Conservation (phyloP, 2,113 vertebrate genomes). For the Ictalurus furcatus region DNA sequence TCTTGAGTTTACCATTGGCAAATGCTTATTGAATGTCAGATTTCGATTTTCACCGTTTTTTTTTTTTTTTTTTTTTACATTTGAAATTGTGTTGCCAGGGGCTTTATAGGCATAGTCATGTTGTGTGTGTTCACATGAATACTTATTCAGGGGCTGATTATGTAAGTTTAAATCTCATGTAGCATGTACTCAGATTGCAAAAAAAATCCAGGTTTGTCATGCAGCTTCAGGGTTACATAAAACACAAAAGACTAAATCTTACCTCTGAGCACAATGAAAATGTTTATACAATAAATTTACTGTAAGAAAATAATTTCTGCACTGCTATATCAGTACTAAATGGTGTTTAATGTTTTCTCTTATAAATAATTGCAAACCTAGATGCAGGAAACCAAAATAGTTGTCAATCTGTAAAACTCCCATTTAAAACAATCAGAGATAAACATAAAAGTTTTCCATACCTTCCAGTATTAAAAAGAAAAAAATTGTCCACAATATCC, state of each 20-base stretch:
- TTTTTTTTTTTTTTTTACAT: neutral
- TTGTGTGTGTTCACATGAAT: neutral
- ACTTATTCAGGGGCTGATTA: neutral
- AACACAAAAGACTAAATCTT: neutral
- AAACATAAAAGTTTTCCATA: conserved; percentile 3
- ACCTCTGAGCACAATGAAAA: neutral
- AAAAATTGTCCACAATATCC: conserved; percentile 2
- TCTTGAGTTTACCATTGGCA: too few relatives aligned
- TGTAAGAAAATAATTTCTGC: neutral
- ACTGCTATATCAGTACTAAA: too few relatives aligned
- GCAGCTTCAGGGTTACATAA: neutral
- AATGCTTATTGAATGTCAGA: too few relatives aligned
- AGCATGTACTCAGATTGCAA: neutral
- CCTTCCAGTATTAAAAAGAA: neutral
- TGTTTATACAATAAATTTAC: neutral
- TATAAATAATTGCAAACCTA: neutral
- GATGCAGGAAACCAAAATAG: neutral
- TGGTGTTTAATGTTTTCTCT: neutral
- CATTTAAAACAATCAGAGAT: neutral
- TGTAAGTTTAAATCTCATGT: neutral
- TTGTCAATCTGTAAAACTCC: neutral
- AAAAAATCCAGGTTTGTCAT: too few relatives aligned
- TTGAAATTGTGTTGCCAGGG: neutral
- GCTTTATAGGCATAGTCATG: neutral
- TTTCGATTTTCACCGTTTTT: neutral